These are phyloP conservation scores for Phasianus colchicus DNA, from an alignment of 2,113 vertebrate species.

Conservation along the genomic window DNA sequence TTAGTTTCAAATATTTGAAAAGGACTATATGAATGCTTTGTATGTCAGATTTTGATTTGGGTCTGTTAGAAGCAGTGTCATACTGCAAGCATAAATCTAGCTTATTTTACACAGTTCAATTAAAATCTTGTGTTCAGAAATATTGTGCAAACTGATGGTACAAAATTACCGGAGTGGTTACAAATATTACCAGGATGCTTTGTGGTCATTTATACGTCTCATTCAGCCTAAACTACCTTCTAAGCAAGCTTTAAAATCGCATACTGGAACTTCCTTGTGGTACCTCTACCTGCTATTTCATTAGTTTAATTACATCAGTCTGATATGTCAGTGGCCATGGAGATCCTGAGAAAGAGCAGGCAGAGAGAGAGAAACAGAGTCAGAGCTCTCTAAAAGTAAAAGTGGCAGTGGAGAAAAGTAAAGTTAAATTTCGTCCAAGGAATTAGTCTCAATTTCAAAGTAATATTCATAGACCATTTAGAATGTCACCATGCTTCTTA, in stretches of 20 bases:
- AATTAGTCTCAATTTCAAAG: slow-evolving; percentile 51
- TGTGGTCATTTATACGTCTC: background rate
- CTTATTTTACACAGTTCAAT: background rate
- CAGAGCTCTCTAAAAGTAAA: background rate
- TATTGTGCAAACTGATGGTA: background rate
- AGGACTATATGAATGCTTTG: background rate
- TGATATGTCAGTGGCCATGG: background rate
- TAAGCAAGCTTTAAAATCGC: background rate
- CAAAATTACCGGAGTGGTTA: background rate
- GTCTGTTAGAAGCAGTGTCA: background rate
- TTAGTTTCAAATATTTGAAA: background rate
- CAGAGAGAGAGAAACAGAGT: background rate
- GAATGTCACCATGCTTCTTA: slow-evolving; percentile 43
- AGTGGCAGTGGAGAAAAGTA: background rate
- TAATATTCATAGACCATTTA: slow-evolving; percentile 66
- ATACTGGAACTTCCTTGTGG: background rate
- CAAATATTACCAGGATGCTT: background rate
- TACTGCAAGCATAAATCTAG: background rate
- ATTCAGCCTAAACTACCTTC: slow-evolving; percentile 11
- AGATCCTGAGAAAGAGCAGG: background rate
- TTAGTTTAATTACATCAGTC: slow-evolving; percentile 16
- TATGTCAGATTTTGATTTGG: background rate
- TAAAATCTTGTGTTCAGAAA: slow-evolving; percentile 20
- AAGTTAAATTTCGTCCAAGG: slow-evolving; percentile 35
- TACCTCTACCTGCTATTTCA: background rate